Evolutionary conservation across 2,797 vertebrate species (phyloP).

Genomic region (Bradypodion pumilum): DNA sequence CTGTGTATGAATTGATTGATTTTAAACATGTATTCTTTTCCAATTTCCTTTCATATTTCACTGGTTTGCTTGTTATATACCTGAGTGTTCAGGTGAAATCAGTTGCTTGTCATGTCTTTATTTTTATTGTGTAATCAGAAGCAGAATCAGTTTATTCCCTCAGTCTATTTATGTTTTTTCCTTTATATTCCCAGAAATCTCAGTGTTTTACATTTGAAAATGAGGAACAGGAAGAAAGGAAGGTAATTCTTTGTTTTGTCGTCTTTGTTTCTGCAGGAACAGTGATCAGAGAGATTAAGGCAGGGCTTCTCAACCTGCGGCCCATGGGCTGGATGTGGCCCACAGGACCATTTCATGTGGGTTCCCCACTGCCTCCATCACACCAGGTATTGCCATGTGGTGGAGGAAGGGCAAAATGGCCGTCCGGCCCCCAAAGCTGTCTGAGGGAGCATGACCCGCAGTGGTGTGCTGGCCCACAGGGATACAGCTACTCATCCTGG

Average conservation of each 20-base stretch:
- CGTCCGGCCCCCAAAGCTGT: too few relatives aligned
- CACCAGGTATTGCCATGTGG: too few relatives aligned
- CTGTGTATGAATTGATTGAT: not conserved
- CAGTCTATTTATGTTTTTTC: not conserved
- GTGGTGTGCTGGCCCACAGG: too few relatives aligned
- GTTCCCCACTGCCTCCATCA: too few relatives aligned
- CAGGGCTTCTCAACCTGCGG: too few relatives aligned
- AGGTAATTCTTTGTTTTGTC: conserved; percentile 74
- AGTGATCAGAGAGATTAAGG: not conserved
- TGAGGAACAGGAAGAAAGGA: conserved; percentile 78
- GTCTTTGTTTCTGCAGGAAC: not conserved
- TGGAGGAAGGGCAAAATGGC: too few relatives aligned
- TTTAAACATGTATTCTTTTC: not conserved
- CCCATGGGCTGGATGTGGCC: too few relatives aligned
- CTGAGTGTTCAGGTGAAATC: not conserved
- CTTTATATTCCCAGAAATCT: conserved; percentile 75
- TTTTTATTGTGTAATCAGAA: not conserved
- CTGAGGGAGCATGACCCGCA: too few relatives aligned
- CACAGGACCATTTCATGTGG: too few relatives aligned
- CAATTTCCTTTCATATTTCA: not conserved
- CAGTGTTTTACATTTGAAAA: conserved; percentile 85
- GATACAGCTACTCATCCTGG: too few relatives aligned
- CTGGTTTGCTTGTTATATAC: not conserved
- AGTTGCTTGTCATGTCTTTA: not conserved
- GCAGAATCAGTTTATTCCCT: conserved; percentile 7